Percentiles rank a stretch among this genome's conserved stretches.
phyloP scores from a whole-genome alignment of 1,140 invertebrate genomes.

The Carcinoscorpius rotundicauda region DNA sequence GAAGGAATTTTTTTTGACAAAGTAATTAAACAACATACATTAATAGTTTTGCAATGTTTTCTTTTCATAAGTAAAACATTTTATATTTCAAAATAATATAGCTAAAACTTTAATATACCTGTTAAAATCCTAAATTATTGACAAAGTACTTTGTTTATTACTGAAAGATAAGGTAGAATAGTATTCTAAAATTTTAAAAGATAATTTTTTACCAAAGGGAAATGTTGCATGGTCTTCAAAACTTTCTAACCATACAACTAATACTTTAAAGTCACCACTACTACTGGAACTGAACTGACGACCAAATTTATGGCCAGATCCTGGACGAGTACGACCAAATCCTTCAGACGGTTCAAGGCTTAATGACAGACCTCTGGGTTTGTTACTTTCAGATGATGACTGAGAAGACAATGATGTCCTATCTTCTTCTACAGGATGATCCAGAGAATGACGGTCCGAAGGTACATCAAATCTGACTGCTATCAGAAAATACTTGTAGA shows the following conservation, averaged over 20 bases:
- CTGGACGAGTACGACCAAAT: slow-evolving; percentile 17
- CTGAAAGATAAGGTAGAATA: too few relatives aligned
- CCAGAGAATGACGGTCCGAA: neutral
- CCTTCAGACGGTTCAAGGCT: slow-evolving; percentile 25
- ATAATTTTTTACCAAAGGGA: slow-evolving; percentile 53
- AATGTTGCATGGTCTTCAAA: slow-evolving; percentile 81
- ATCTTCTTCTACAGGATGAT: slow-evolving; percentile 6
- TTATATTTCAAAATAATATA: too few relatives aligned
- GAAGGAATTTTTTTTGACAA: too few relatives aligned
- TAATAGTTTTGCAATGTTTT: too few relatives aligned
- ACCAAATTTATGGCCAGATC: slow-evolving; percentile 25
- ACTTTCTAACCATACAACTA: slow-evolving; percentile 90
- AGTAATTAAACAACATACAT: too few relatives aligned
- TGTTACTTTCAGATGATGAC: slow-evolving; percentile 23
- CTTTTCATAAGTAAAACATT: too few relatives aligned
- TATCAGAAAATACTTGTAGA: too few relatives aligned
- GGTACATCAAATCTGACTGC: too few relatives aligned
- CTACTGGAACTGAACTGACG: slow-evolving; percentile 21
- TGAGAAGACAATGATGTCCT: slow-evolving; percentile 12
- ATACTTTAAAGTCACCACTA: slow-evolving; percentile 51
- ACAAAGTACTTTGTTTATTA: too few relatives aligned
- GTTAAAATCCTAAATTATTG: too few relatives aligned
- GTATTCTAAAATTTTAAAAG: too few relatives aligned
- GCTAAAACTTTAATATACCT: too few relatives aligned
- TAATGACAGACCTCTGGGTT: slow-evolving; percentile 29